These are phyloP conservation scores for Antheraea mylitta DNA, from an alignment of 1,140 invertebrate genomes.

Conservation along the genomic window DNA sequence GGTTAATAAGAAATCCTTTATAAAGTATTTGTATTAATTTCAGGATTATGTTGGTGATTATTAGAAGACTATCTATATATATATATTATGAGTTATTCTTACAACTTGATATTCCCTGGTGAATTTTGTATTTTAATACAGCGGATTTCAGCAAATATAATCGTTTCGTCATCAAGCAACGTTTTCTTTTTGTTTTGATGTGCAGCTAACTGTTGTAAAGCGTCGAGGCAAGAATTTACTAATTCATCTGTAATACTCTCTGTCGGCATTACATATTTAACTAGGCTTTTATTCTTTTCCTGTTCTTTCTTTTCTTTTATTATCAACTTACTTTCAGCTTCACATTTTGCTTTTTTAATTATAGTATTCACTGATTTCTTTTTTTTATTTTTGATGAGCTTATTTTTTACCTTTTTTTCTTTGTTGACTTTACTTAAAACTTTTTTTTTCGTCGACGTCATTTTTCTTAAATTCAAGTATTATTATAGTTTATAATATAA, in stretches of 20 bases:
- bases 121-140: conserved; percentile 64
- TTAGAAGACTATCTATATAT: neutral
- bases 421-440: conserved; percentile 21
- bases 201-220: conserved; percentile 47
- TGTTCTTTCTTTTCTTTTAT: conserved; percentile 12
- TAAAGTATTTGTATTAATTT: neutral
- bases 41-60: neutral
- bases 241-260: conserved; percentile 44
- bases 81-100: conserved; percentile 28
- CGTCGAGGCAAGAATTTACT: conserved; percentile 45
- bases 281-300: conserved; percentile 24
- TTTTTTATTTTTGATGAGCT: conserved; percentile 21
- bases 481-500: neutral
- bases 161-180: conserved; percentile 61
- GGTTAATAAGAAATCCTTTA: too few relatives aligned
- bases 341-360: neutral
- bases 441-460: conserved; percentile 11
- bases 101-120: conserved; percentile 60
- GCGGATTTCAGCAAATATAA: conserved; percentile 64
- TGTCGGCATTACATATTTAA: conserved; percentile 56
- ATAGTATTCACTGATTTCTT: neutral
- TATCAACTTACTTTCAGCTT: conserved; percentile 3
- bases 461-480: neutral
- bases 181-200: conserved; percentile 54
- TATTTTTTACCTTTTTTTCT: conserved; percentile 11